Evolutionary conservation across 2,797 vertebrate species (phyloP).

Genomic region (Loris lydekkerianus): DNA sequence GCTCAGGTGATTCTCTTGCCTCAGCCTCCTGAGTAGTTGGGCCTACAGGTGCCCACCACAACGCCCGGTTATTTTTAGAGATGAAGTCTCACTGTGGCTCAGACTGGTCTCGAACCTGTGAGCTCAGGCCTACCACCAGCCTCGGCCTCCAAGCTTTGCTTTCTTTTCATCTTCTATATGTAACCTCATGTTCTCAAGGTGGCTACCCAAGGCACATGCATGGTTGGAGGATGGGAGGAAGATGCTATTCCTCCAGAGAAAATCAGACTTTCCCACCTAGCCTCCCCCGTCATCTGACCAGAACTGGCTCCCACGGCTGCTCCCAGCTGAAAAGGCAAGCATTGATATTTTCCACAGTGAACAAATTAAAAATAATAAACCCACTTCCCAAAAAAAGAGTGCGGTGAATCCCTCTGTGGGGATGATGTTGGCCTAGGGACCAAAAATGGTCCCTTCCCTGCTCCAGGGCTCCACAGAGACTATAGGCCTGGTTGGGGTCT

Average conservation of each 20-base stretch:
- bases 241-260: background rate
- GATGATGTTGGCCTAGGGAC: background rate
- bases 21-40: too few relatives aligned
- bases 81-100: too few relatives aligned
- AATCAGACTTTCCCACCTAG: too few relatives aligned
- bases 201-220: background rate
- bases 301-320: background rate
- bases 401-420: background rate
- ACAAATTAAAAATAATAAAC: background rate
- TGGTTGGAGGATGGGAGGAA: background rate
- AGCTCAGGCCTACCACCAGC: too few relatives aligned
- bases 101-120: too few relatives aligned
- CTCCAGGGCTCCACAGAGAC: background rate
- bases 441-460: background rate
- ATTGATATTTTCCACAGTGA: background rate
- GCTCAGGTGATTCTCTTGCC: too few relatives aligned
- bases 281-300: background rate
- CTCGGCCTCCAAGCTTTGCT: too few relatives aligned
- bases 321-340: background rate
- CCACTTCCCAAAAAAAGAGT: background rate
- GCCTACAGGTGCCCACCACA: too few relatives aligned
- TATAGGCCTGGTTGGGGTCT: background rate
- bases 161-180: background rate
- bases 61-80: too few relatives aligned
- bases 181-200: background rate